Evolutionary conservation across 2,797 vertebrate species (phyloP).

Genomic region (Oryzias sinensis): DNA sequence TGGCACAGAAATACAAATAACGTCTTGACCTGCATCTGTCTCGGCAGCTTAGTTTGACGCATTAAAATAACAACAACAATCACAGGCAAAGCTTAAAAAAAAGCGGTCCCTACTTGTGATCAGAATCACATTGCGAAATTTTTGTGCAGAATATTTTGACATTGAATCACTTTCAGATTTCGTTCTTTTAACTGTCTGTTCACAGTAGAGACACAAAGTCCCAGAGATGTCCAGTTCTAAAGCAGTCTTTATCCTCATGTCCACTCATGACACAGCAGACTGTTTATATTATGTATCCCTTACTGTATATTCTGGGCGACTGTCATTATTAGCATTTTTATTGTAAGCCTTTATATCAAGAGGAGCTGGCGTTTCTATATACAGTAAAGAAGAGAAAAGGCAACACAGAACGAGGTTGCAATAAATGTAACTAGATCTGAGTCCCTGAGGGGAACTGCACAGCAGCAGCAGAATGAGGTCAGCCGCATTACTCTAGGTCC

Average conservation of each 20-base stretch:
- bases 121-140: slow-evolving; percentile 74
- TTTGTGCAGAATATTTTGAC: slow-evolving; percentile 76
- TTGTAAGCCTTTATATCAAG: slow-evolving; percentile 70
- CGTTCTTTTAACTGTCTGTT: slow-evolving; percentile 76
- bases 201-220: slow-evolving; percentile 74
- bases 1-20: slow-evolving; percentile 65
- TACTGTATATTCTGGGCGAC: slow-evolving; percentile 58
- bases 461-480: slow-evolving; percentile 57
- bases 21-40: slow-evolving; percentile 40
- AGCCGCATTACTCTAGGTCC: slow-evolving; percentile 61
- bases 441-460: slow-evolving; percentile 73
- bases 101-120: slow-evolving; percentile 66
- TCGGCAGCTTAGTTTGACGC: slow-evolving; percentile 47
- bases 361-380: slow-evolving; percentile 72
- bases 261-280: slow-evolving; percentile 18
- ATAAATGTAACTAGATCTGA: slow-evolving; percentile 67
- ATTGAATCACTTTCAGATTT: slow-evolving; percentile 67
- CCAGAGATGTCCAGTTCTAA: slow-evolving; percentile 73
- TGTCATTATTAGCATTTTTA: slow-evolving; percentile 71
- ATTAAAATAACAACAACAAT: slow-evolving; percentile 72
- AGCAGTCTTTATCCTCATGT: slow-evolving; percentile 57
- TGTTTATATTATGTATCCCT: slow-evolving; percentile 72
- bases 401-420: slow-evolving; percentile 74
- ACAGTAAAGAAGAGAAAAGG: slow-evolving; percentile 73
- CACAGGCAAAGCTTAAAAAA: slow-evolving; percentile 68